Conservation (phyloP, 2,113 vertebrate genomes). For the Antechinus flavipes region DNA sequence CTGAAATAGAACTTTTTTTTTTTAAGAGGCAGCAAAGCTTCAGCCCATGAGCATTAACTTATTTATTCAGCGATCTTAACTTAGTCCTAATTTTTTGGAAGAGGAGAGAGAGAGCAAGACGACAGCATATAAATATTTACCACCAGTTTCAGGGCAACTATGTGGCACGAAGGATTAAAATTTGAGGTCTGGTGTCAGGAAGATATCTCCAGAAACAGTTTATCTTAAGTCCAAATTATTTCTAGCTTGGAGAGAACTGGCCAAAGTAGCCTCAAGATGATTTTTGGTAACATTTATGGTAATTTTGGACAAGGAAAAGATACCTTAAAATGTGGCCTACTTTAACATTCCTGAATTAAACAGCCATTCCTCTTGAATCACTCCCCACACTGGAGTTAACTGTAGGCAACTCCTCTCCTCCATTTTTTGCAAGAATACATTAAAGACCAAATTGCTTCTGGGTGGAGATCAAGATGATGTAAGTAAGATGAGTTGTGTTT, state of each 20-base stretch:
- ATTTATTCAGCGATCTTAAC: background rate
- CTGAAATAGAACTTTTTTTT: background rate
- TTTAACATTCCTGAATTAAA: background rate
- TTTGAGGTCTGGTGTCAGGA: background rate
- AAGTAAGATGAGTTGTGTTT: background rate
- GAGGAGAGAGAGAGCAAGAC: no score
- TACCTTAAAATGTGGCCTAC: background rate
- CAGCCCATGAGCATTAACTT: background rate
- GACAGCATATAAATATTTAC: no score
- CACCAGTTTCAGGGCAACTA: no score
- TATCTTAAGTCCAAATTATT: background rate
- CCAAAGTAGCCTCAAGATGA: background rate
- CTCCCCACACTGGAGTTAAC: background rate
- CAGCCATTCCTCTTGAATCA: background rate
- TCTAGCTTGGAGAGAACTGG: background rate
- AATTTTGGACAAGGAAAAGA: background rate
- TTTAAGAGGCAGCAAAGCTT: background rate
- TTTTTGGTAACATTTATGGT: background rate
- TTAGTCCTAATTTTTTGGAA: background rate
- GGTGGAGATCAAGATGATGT: background rate
- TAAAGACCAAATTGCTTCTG: background rate
- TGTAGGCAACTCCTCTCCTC: background rate
- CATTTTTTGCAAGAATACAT: background rate
- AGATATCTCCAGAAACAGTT: background rate
- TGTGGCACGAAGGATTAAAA: no score